A percentile compares a stretch with the other conserved stretches of the same genome.
These are phyloP conservation scores for Pristis pectinata DNA, from an alignment of 2,797 vertebrate species.

Conservation along the genomic window DNA sequence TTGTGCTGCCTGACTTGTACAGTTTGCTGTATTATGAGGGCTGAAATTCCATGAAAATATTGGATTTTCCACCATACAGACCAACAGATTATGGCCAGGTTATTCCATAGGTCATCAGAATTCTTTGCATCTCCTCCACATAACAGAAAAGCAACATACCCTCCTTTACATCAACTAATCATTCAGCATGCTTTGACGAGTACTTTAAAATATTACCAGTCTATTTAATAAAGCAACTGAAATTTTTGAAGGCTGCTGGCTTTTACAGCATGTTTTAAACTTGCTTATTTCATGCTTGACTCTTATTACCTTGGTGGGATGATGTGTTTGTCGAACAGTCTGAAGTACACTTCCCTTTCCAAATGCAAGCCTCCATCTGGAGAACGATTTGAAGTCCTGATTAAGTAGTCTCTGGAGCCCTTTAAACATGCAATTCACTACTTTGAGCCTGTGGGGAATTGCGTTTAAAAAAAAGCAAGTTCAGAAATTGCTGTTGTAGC, in stretches of 20 bases:
- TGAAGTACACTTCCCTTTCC: conserved; percentile 17
- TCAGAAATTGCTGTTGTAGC: conserved; percentile 10
- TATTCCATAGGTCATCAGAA: background rate
- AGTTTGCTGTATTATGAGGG: background rate
- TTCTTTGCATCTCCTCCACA: background rate
- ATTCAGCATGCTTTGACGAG: background rate
- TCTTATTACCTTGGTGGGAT: background rate
- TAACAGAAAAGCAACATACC: background rate
- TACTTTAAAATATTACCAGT: background rate
- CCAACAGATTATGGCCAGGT: too few relatives aligned
- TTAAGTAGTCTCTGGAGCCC: conserved; percentile 17
- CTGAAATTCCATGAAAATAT: conserved; percentile 12
- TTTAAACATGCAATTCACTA: conserved; percentile 28
- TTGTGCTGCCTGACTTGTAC: conserved; percentile 6
- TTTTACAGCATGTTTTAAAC: background rate
- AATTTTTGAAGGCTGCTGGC: background rate
- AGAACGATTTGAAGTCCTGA: conserved; percentile 26
- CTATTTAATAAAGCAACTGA: background rate
- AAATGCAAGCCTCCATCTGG: background rate
- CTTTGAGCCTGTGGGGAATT: background rate
- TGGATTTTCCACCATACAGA: background rate
- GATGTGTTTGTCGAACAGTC: background rate
- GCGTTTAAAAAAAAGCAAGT: conserved; percentile 3
- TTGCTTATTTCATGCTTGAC: background rate
- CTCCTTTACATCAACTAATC: background rate